phyloP scores from a whole-genome alignment of 2,888 invertebrate species.

The Ophioninae sp. region DNA sequence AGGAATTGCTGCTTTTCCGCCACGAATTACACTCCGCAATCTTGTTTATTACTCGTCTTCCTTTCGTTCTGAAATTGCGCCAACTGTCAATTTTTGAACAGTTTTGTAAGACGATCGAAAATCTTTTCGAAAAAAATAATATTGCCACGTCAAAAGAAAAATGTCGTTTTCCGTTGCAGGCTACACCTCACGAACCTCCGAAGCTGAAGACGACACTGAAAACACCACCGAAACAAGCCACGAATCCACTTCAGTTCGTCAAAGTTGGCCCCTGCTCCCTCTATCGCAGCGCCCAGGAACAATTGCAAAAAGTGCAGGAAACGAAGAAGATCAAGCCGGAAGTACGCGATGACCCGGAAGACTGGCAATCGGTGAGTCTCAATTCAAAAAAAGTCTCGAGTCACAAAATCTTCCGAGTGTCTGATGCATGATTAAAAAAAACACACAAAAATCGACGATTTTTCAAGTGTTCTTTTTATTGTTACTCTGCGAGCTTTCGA shows the following conservation, averaged over 20 bases:
- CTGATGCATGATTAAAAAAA: no score
- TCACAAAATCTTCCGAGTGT: no score
- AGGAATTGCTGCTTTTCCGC: background rate
- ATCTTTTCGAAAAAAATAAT: background rate
- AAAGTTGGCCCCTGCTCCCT: conserved; percentile 94
- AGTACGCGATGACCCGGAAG: conserved; percentile 91
- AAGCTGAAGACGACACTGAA: conserved; percentile 79
- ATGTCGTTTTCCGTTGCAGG: conserved; percentile 66
- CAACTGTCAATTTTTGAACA: background rate
- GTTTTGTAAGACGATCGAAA: background rate
- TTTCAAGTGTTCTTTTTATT: no score
- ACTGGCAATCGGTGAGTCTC: conserved; percentile 93
- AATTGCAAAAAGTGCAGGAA: conserved; percentile 91
- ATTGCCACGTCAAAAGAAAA: background rate
- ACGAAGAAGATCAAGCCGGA: conserved; percentile 92
- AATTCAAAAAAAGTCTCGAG: background rate
- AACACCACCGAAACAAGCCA: conserved; percentile 91
- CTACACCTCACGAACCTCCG: conserved; percentile 77
- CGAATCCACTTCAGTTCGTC: conserved; percentile 94
- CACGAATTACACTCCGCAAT: background rate
- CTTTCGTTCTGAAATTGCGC: background rate
- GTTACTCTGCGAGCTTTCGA: no score
- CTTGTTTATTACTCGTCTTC: background rate
- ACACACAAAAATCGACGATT: no score
- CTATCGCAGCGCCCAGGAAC: conserved; percentile 92